Evolutionary conservation across 2,113 vertebrate species (phyloP).

Genomic region (Talpa occidentalis): DNA sequence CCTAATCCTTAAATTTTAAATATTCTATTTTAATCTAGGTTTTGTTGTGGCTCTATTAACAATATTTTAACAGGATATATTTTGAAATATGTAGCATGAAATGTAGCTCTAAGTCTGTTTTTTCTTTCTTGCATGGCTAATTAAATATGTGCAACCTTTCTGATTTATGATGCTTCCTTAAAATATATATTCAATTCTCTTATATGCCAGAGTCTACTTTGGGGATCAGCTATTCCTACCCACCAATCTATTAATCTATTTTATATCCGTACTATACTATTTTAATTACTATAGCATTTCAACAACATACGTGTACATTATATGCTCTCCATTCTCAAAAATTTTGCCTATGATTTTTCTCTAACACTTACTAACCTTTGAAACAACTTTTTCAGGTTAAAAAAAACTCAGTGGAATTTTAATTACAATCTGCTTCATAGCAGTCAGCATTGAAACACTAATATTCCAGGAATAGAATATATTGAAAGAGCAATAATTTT

Average conservation of each 20-base stretch:
- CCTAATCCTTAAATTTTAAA: conserved; percentile 26
- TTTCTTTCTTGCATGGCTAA: conserved; percentile 13
- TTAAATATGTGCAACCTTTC: background rate
- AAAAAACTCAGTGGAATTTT: background rate
- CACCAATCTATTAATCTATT: background rate
- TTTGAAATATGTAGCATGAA: conserved; percentile 5
- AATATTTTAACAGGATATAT: background rate
- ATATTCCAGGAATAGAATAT: background rate
- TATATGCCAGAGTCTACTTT: background rate
- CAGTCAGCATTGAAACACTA: background rate
- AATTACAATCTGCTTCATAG: background rate
- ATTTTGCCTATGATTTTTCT: background rate
- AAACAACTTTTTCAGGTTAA: conserved; percentile 20
- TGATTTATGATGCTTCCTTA: background rate
- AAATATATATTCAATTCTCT: conserved; percentile 12
- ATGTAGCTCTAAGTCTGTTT: background rate
- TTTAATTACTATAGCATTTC: conserved; percentile 45
- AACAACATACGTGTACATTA: background rate
- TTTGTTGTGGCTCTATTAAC: conserved; percentile 16
- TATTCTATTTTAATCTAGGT: conserved; percentile 10
- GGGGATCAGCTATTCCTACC: background rate
- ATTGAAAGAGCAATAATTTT: background rate
- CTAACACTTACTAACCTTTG: background rate
- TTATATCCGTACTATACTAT: background rate
- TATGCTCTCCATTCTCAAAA: conserved; percentile 46